Base-by-base conservation (phyloP, 2,113 vertebrate species). In the Manacus vitellinus region DNA sequence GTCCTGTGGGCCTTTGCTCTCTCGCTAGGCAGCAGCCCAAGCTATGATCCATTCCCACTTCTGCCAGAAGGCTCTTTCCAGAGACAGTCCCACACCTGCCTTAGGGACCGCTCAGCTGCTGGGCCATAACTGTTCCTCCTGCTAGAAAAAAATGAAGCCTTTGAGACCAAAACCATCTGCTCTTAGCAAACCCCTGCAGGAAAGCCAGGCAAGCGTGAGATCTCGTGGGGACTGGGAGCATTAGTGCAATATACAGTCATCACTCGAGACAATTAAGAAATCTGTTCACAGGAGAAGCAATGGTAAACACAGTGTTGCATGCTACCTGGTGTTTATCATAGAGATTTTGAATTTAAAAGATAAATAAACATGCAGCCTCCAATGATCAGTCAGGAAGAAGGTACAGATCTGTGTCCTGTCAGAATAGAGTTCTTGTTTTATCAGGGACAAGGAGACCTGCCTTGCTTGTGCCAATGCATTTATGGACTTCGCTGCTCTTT, bases 131-230 rank as follows among this genome's bases (percentile, higher is more conserved):
- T 18, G 56, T 33, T 91, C 54, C 89, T 89, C 62, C 80, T 92
- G 49, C 41, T 87, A 86, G 83, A 81, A 87, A 70, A 84, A 96
- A 79, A 68, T 2, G 1, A 77, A 35, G 63, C 86, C 58, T 87
- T 73, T 87, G 91, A 88, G 80, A 94, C 77, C 23, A 87, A 92
- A 94, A 89, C 95, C 96, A 97, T 96, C 96, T 97, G 96, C 66
- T 96, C 77, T 70, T 80, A 96, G 91, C 72, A 92, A 96, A 84
- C 16, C 83, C 92, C 92, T 91, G 73, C 83, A 94, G 94, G 73
- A 91, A 94, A 96, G 49, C 62, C 83, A 94, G 86, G 96, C 95
- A 95, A 94, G 80, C 31, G 1, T 87, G 83, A 89, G 79, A 62
- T 94, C 96, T 94, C 92, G 0, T 0, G 61, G 85, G 96, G 73